Evolutionary conservation across 2,113 vertebrate genomes (phyloP).

Genomic region (Lipophrys pholis): DNA sequence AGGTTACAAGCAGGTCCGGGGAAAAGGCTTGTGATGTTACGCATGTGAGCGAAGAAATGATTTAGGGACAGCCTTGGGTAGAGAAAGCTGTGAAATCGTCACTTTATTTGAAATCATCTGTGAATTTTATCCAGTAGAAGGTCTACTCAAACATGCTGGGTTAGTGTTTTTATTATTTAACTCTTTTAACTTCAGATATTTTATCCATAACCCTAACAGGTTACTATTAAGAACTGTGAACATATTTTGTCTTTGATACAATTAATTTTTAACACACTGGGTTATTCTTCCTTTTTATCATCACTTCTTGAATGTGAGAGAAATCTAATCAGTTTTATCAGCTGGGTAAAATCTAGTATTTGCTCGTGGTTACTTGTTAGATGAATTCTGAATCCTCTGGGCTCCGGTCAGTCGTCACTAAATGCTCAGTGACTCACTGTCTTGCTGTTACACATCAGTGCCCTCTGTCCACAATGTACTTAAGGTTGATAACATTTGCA

Average conservation of each 20-base stretch:
- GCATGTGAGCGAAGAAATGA: slow-evolving; percentile 20
- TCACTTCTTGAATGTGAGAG: slow-evolving; percentile 56
- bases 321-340: slow-evolving; percentile 28
- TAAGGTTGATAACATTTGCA: slow-evolving; percentile 66
- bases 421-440: slow-evolving; percentile 40
- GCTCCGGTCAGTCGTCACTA: slow-evolving; percentile 28
- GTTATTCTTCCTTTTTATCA: slow-evolving; percentile 30
- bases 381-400: slow-evolving; percentile 32
- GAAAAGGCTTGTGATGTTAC: slow-evolving; percentile 29
- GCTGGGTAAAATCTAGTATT: slow-evolving; percentile 13
- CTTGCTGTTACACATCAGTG: slow-evolving; percentile 19
- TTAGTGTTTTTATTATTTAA: slow-evolving; percentile 30
- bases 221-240: slow-evolving; percentile 59
- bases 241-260: slow-evolving; percentile 39
- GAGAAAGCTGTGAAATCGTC: slow-evolving; percentile 70
- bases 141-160: slow-evolving; percentile 33
- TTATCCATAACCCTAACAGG: slow-evolving; percentile 55
- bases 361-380: slow-evolving; percentile 45
- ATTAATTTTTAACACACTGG: slow-evolving; percentile 23
- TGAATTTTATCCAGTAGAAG: slow-evolving; percentile 51
- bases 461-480: slow-evolving; percentile 35
- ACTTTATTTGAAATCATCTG: slow-evolving; percentile 61
- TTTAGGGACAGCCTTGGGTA: slow-evolving; percentile 11
- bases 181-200: slow-evolving; percentile 57
- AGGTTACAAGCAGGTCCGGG: slow-evolving; percentile 11